Evolutionary conservation across 2,113 vertebrate genomes (phyloP).

Genomic region (Sclerurus mexicanus): DNA sequence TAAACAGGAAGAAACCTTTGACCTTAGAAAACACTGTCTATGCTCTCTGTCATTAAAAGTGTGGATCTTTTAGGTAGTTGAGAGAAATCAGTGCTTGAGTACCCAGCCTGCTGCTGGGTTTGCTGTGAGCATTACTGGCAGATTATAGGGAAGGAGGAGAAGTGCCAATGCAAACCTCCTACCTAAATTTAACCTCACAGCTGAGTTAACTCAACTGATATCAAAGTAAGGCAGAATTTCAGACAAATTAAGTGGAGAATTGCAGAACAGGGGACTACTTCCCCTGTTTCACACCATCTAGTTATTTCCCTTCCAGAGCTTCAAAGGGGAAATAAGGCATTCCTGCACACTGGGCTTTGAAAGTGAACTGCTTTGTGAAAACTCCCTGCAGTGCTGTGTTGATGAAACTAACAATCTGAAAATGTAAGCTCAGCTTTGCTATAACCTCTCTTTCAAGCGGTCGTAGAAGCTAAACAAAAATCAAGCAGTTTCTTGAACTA

Average conservation of each 20-base stretch:
- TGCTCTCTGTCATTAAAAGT: not conserved
- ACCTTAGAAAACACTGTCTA: not conserved
- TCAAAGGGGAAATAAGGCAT: not conserved
- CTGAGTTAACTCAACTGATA: not conserved
- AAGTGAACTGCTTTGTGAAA: slow-evolving; percentile 23
- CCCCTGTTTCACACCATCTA: not conserved
- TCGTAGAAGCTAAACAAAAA: not conserved
- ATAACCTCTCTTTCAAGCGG: not conserved
- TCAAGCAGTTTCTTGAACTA: not conserved
- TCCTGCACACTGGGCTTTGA: not conserved
- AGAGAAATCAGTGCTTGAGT: not conserved
- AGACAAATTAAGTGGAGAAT: not conserved
- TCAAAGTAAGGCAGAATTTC: not conserved
- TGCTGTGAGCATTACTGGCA: not conserved
- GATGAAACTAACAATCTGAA: not conserved
- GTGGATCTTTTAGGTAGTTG: not conserved
- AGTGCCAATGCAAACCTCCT: not conserved
- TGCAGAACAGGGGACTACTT: not conserved
- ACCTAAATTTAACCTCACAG: not conserved
- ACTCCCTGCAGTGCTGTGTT: not conserved
- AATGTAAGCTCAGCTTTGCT: not conserved
- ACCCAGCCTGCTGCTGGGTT: not conserved
- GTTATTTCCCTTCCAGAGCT: not conserved
- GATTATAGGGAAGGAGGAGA: not conserved
- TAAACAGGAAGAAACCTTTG: not conserved